These are phyloP conservation scores for Choloepus didactylus DNA, from an alignment of 2,797 vertebrate species.

Conservation along the genomic window DNA sequence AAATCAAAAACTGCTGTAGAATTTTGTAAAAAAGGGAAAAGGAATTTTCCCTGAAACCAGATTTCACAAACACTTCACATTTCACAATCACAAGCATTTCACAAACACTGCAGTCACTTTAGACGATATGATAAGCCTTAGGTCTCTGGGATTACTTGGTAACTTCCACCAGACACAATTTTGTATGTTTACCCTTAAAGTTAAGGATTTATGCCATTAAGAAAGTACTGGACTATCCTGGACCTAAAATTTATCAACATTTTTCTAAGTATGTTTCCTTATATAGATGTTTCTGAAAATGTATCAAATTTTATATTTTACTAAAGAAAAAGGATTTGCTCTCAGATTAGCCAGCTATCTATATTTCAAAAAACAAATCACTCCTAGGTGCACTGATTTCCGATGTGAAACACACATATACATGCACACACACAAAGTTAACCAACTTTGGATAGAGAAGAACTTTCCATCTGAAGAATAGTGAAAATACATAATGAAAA, in stretches of 20 bases:
- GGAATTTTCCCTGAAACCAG: not conserved
- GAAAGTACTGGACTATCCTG: not conserved
- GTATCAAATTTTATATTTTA: not conserved
- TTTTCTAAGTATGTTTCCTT: conserved; percentile 32
- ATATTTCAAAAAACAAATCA: conserved; percentile 34
- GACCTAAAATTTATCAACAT: conserved; percentile 11
- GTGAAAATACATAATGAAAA: not conserved
- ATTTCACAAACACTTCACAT: not conserved
- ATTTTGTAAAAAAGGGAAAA: conserved; percentile 36
- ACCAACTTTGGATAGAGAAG: not conserved
- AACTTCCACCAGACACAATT: not conserved
- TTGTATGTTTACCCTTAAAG: not conserved
- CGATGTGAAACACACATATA: not conserved
- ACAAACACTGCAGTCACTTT: not conserved
- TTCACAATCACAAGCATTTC: too few relatives aligned
- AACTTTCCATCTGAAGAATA: conserved; percentile 20
- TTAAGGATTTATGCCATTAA: conserved; percentile 22
- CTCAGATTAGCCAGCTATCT: not conserved
- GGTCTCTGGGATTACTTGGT: not conserved
- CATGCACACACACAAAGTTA: not conserved
- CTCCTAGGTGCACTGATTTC: not conserved
- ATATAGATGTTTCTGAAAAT: conserved; percentile 32
- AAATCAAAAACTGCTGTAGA: not conserved
- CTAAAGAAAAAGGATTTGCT: conserved; percentile 19
- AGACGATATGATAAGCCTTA: not conserved